Conservation (phyloP, 2,888 invertebrate species). For the Aleiodes leptofemur region DNA sequence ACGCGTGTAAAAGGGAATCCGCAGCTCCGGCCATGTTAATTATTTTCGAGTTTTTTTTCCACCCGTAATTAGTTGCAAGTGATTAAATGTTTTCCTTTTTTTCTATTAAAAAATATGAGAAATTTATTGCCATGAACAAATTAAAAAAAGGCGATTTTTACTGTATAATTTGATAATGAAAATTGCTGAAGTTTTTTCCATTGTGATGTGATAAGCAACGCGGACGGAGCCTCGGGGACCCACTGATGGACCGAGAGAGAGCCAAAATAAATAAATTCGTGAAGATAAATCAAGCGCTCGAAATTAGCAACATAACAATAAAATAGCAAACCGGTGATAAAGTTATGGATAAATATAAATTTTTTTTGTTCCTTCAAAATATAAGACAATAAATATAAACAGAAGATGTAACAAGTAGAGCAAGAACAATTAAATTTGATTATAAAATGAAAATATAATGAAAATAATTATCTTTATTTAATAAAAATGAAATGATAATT, state of each 20-base stretch:
- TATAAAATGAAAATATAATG: conserved; percentile 17
- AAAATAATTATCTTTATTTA: conserved; percentile 46
- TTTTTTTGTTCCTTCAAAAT: conserved; percentile 1
- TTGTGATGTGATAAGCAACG: conserved; percentile 33
- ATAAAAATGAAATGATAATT: conserved; percentile 25
- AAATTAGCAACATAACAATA: conserved; percentile 51
- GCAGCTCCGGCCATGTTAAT: conserved; percentile 51
- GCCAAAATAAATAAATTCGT: conserved; percentile 51
- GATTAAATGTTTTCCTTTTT: not conserved
- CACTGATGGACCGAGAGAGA: conserved; percentile 51
- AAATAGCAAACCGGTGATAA: conserved; percentile 32
- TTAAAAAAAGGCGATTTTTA: conserved; percentile 1
- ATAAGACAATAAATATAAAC: not conserved
- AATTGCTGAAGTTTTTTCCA: not conserved
- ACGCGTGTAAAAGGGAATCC: conserved; percentile 46
- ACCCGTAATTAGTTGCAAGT: not conserved
- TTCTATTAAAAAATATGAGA: not conserved
- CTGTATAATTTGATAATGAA: not conserved
- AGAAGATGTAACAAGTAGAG: conserved; percentile 15
- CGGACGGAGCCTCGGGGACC: conserved; percentile 50
- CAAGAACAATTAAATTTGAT: conserved; percentile 22
- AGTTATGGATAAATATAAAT: not conserved
- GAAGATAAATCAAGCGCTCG: conserved; percentile 50
- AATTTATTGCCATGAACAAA: conserved; percentile 9
- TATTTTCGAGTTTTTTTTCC: not conserved